Evolutionary conservation across 92 coral and sea anemone species (phyloP), one percentile per base, ranked within the genome.

Genomic region (Phenganax stokvisi): DNA sequence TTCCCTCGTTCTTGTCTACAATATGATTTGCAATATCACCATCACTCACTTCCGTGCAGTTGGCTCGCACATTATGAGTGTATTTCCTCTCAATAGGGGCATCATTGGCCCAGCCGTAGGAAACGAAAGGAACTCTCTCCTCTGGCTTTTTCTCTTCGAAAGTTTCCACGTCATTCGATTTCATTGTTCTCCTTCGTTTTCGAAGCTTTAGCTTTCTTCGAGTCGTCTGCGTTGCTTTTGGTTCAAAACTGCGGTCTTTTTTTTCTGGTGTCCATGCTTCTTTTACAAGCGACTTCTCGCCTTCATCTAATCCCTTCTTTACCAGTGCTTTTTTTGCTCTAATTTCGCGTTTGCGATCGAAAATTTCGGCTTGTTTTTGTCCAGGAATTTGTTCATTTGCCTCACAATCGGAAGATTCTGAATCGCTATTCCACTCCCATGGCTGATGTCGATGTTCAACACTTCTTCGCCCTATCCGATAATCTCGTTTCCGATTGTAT

Each of bases 31-130:
- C 47, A 37, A 17, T 10, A 82, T 9, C 67, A 47, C 30, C 27
- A 0, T 5, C 54, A 84, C 92, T 81, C 61, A 92, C 99, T 89
- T 96, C 97, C 47, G 65, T 85, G 10, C 89, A 84, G 17, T 92
- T 83, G 71, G 99, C 99, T 72, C 85, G 70, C 5, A 96, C 92
- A 67, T 96, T 96, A 85, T 96, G 92, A 3, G 99, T 96, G 71
- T 89, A 92, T 86, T 87, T 90, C 71, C 17, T 85, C 75, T 96
- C 99, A 11, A 91, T 89, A 6, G 97, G 92, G 10, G 88, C 97
- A n/a, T 92, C 88, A 84, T 96, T 96, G 13, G 96, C 99, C 93
- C 92, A 92, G 70, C 99, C 99, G 79, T 96, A 96, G 13, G 96
- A 85, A 27, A 96, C 75, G 57, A 96, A 96, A 47, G 99, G 99